Conservation (phyloP, 2,797 vertebrate genomes). For the Sternotherus odoratus region DNA sequence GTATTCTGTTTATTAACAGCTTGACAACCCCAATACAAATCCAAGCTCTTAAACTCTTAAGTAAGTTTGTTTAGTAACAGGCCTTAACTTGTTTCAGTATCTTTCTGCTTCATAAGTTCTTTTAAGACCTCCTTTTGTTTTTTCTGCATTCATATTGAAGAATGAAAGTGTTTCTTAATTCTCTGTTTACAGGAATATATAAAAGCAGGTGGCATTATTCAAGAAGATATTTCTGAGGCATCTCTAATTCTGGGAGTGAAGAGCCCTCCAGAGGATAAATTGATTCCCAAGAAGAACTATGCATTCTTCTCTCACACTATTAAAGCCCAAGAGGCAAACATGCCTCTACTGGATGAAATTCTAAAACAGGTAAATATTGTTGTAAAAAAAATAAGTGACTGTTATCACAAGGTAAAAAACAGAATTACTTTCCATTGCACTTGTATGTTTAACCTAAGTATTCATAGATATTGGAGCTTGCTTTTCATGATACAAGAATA, state of each 20-base stretch:
- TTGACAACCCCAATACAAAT: neutral
- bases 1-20: too few species aligned
- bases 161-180: neutral
- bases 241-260: conserved; percentile 96
- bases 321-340: conserved; percentile 98
- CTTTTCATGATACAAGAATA: neutral
- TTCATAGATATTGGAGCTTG: neutral
- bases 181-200: conserved; percentile 86
- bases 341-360: conserved; percentile 93
- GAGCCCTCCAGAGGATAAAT: conserved; percentile 91
- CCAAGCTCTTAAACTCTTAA: neutral
- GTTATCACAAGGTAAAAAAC: neutral
- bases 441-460: neutral
- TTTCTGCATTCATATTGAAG: neutral
- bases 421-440: too few species aligned
- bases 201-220: conserved; percentile 92
- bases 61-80: neutral
- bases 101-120: neutral
- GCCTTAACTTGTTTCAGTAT: neutral
- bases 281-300: conserved; percentile 93
- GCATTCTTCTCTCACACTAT: conserved; percentile 99
- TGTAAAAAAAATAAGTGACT: neutral
- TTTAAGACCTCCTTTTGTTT: neutral
- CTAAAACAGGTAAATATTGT: conserved; percentile 88
- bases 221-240: conserved; percentile 95